Base-by-base conservation (phyloP, 2,113 vertebrate species). In the Calcarius ornatus region DNA sequence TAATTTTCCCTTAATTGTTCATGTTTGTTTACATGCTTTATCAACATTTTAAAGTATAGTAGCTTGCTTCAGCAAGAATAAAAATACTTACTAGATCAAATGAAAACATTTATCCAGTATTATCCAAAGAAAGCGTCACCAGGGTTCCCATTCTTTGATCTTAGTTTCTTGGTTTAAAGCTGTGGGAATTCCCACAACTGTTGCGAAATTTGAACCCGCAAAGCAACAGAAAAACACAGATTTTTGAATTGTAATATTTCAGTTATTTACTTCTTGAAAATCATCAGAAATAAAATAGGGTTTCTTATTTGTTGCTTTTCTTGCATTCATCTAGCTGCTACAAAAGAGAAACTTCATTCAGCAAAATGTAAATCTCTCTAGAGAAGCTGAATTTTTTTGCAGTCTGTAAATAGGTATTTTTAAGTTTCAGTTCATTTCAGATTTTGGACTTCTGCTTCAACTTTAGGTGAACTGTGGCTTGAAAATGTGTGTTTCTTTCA, bases 11-110 rank as follows among this genome's bases (percentile, higher is more conserved):
- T 70, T 73, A 70, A 89, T 73, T 92, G 22, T 69, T 89, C 33
- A 12, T 92, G 25, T 63, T 47, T 96, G 64, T 93, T 96, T 89
- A 45, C 59, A 69, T 56, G 17, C 3, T 56, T 95, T 92, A 56
- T 81, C 47, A 78, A 50, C 15, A 70, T 43, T 65, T 78, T 86
- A 63, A 76, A 13, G 13, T 12, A 37, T 59, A 80, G 81, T 63
- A 84, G 9, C 15, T 82, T 43, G 11, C 54, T 89, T 70, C 70
- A 72, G 18, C 8, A 84, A 69, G 87, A 96, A 93, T 75, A 83
- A 63, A 97, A 97, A 86, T 83, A 53, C 10, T 65, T 92, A 25
- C 84, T 94, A 95, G 48, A 90, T 92, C 86, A 92, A 86, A 79
- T 43, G 25, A 63, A 95, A 92, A 78, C 59, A 82, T n/a, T n/a